Conservation (phyloP, 2,797 vertebrate species). For the Lycodopsis pacificus region DNA sequence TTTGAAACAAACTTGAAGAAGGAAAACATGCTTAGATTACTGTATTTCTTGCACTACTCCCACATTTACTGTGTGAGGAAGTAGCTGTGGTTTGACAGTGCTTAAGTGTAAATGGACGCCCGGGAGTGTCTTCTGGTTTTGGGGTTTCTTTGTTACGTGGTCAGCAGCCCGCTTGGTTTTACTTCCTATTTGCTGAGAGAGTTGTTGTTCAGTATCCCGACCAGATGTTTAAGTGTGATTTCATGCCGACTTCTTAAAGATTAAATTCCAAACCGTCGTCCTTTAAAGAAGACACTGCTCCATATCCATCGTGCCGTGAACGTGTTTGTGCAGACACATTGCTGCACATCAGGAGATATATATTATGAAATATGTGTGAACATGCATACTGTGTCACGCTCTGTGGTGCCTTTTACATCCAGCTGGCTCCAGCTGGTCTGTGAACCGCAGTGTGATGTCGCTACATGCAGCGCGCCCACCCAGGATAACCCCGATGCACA, state of each 20-base stretch:
- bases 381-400: conserved; percentile 31
- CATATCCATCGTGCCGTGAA: background rate
- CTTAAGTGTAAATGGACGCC: background rate
- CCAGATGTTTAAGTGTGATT: background rate
- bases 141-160: background rate
- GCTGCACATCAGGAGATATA: background rate
- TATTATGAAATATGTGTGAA: conserved; percentile 3
- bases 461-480: conserved; percentile 3
- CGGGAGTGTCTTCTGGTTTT: background rate
- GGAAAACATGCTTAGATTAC: conserved; percentile 10
- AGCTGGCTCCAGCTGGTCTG: conserved; percentile 36
- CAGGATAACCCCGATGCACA: conserved; percentile 18
- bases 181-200: background rate
- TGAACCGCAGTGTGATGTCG: conserved; percentile 20
- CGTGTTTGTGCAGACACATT: background rate
- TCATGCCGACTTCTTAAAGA: background rate
- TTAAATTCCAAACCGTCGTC: background rate
- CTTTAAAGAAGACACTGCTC: background rate
- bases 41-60: conserved; percentile 21
- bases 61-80: conserved; percentile 4
- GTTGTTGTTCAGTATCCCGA: background rate
- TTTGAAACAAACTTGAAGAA: conserved; percentile 1
- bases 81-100: conserved; percentile 24
- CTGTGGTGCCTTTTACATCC: conserved; percentile 15
- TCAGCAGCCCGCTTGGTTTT: conserved; percentile 12